Conservation (phyloP, 2,888 invertebrate genomes). For the Actias luna region DNA sequence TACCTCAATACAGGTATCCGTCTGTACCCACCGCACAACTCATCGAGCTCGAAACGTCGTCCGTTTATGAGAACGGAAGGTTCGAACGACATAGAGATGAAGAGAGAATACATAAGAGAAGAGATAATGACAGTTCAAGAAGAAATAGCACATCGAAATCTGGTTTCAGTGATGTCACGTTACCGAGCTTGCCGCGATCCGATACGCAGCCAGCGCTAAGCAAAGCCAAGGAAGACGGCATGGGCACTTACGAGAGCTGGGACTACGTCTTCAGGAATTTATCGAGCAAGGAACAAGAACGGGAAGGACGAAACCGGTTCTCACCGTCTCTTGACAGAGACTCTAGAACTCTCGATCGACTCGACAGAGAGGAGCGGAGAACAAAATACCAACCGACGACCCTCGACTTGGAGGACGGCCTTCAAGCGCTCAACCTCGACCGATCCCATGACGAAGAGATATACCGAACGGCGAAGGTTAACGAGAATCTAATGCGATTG, state of each 20-base stretch:
- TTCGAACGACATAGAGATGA: conserved; percentile 57
- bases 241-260: conserved; percentile 88
- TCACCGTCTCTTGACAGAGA: conserved; percentile 75
- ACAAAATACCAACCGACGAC: conserved; percentile 75
- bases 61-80: conserved; percentile 65
- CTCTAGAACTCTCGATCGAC: conserved; percentile 68
- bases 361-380: conserved; percentile 69
- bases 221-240: conserved; percentile 84
- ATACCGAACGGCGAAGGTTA: conserved; percentile 76
- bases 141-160: conserved; percentile 68
- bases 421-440: conserved; percentile 78
- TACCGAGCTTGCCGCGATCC: conserved; percentile 71
- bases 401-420: conserved; percentile 79
- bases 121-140: conserved; percentile 52
- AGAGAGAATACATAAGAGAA: conserved; percentile 48
- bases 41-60: conserved; percentile 83
- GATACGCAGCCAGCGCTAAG: conserved; percentile 74
- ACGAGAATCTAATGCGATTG: conserved; percentile 72
- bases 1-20: conserved; percentile 65
- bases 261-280: conserved; percentile 90
- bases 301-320: conserved; percentile 86
- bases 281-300: conserved; percentile 86
- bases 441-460: conserved; percentile 67
- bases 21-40: conserved; percentile 85
- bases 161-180: conserved; percentile 63